A percentile compares a stretch with the other conserved stretches of the same genome.
Evolutionary conservation across 2,113 vertebrate species (phyloP).

Genomic region (Polypterus senegalus): DNA sequence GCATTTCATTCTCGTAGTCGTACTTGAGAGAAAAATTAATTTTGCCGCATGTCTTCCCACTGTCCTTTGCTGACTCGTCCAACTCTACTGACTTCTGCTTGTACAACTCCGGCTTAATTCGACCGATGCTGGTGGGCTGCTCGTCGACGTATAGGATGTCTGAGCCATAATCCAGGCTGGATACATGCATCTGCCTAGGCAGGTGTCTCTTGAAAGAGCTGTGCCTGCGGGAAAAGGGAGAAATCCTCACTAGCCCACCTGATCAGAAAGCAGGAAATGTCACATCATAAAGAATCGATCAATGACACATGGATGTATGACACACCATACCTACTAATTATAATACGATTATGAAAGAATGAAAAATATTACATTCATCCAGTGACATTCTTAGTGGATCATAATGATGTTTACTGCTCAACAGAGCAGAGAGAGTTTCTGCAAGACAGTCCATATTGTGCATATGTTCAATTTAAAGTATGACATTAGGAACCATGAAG

Average conservation of each 20-base stretch:
- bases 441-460: too few relatives aligned
- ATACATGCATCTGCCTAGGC: constrained; percentile 80
- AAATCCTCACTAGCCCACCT: neutral
- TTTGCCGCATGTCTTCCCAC: constrained; percentile 74
- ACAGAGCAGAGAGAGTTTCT: too few relatives aligned
- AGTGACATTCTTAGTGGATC: too few relatives aligned
- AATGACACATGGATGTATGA: too few relatives aligned
- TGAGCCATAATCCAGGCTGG: constrained; percentile 72
- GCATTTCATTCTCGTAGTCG: constrained; percentile 79
- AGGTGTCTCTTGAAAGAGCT: constrained; percentile 89
- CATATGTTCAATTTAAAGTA: too few relatives aligned
- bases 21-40: constrained; percentile 95
- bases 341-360: too few relatives aligned
- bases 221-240: constrained; percentile 50
- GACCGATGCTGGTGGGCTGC: constrained; percentile 78
- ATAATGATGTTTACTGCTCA: too few relatives aligned
- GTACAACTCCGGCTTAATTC: constrained; percentile 87
- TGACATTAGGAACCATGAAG: too few relatives aligned
- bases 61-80: constrained; percentile 69
- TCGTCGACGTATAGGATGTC: constrained; percentile 58
- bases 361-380: too few relatives aligned
- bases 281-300: too few relatives aligned
- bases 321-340: too few relatives aligned
- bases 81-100: constrained; percentile 72
- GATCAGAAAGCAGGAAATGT: neutral